These are phyloP conservation scores for Sinohyriopsis cumingii DNA, from an alignment of 2,888 invertebrate genomes.

Conservation along the genomic window DNA sequence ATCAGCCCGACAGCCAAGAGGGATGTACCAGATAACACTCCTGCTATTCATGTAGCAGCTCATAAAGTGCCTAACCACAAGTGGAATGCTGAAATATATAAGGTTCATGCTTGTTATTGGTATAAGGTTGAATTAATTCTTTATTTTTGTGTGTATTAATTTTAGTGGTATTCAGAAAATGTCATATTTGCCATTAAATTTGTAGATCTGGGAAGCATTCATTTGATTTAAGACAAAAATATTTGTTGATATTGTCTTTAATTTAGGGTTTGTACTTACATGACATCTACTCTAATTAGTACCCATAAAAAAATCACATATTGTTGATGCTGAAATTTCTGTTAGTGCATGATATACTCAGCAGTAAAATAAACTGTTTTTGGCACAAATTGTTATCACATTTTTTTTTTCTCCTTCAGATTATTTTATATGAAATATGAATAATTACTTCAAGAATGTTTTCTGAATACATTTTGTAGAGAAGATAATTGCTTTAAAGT, in stretches of 20 bases:
- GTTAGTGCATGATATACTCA: background rate
- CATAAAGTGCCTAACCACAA: slow-evolving; percentile 81
- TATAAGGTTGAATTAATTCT: background rate
- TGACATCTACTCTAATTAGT: no score
- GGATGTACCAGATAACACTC: slow-evolving; percentile 72
- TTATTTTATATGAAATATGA: no score
- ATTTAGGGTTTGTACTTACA: no score
- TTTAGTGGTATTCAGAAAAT: background rate
- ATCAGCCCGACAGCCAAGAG: slow-evolving; percentile 76
- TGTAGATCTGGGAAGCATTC: background rate
- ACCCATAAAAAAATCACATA: no score
- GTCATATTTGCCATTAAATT: background rate
- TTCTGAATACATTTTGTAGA: no score
- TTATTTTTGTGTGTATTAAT: background rate
- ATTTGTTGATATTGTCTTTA: no score
- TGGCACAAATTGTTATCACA: background rate
- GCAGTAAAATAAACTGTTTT: background rate
- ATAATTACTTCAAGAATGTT: no score
- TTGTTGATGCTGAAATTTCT: no score
- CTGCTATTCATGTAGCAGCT: slow-evolving; percentile 85
- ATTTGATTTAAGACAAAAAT: no score
- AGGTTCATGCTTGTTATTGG: slow-evolving; percentile 72
- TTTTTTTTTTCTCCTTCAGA: background rate
- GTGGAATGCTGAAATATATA: slow-evolving; percentile 89
- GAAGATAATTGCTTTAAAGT: no score